phyloP scores from a whole-genome alignment of 2,797 vertebrate species.

The Bufotes viridis region DNA sequence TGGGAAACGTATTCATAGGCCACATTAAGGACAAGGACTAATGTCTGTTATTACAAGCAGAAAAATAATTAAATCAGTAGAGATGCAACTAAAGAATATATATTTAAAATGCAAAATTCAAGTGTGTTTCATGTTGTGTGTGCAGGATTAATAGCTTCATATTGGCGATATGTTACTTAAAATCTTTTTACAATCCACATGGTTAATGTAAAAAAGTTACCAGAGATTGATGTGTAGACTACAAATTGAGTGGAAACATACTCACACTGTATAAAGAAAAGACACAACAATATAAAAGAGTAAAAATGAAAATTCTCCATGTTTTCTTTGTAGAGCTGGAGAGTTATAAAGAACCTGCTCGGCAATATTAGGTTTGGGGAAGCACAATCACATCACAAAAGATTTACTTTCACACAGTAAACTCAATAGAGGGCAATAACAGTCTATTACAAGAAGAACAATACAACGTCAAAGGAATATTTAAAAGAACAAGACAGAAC shows the following conservation, averaged over 20 bases:
- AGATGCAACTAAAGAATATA: too few relatives aligned
- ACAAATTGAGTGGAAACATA: constrained; percentile 60
- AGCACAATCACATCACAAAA: constrained; percentile 93
- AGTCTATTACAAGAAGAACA: constrained; percentile 89
- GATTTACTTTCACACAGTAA: constrained; percentile 92
- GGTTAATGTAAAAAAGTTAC: constrained; percentile 48
- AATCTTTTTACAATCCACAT: background rate
- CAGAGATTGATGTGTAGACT: constrained; percentile 49
- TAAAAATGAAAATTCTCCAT: constrained; percentile 93
- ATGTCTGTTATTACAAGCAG: too few relatives aligned
- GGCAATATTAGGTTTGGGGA: constrained; percentile 89
- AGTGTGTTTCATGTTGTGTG: too few relatives aligned
- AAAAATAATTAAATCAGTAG: background rate
- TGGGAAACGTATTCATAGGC: too few relatives aligned
- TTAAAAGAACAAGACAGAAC: constrained; percentile 91
- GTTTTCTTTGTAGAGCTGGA: constrained; percentile 82
- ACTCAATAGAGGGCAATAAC: constrained; percentile 97
- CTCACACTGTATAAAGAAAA: constrained; percentile 69
- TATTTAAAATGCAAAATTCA: background rate
- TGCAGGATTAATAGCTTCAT: background rate
- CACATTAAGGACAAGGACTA: background rate
- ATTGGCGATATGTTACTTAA: background rate
- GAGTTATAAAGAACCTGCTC: constrained; percentile 81
- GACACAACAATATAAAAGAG: constrained; percentile 77
- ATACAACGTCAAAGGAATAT: constrained; percentile 80